A percentile compares a stretch with the other conserved stretches of the same genome.
phyloP scores from a whole-genome alignment of 2,113 vertebrate genomes.

The Paracanthobrama guichenoti region DNA sequence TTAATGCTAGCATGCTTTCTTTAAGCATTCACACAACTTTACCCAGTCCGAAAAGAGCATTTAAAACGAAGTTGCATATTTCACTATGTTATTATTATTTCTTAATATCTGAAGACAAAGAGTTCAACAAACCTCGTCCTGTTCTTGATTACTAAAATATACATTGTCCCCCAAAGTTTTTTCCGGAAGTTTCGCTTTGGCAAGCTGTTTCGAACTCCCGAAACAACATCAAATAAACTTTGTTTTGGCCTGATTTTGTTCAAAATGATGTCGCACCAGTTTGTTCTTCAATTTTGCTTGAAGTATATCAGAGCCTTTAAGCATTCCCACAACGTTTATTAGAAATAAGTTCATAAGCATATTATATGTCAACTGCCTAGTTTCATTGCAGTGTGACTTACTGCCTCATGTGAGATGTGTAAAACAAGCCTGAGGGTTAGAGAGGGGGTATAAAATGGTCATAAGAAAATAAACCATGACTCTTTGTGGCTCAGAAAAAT shows the following conservation, averaged over 20 bases:
- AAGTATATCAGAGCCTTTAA: neutral
- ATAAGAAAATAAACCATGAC: neutral
- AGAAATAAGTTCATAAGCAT: neutral
- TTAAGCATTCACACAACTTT: neutral
- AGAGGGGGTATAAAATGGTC: neutral
- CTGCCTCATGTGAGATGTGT: neutral
- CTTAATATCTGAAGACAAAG: neutral
- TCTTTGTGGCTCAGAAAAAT: neutral
- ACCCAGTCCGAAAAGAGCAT: too few relatives aligned
- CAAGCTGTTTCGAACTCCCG: too few relatives aligned
- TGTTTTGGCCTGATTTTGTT: too few relatives aligned
- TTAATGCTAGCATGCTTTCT: neutral
- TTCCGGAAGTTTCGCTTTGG: too few relatives aligned
- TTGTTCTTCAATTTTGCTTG: too few relatives aligned
- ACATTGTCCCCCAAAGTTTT: neutral
- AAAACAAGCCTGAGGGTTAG: neutral
- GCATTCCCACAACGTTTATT: neutral
- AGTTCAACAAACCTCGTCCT: neutral
- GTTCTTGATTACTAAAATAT: neutral
- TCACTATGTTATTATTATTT: too few relatives aligned
- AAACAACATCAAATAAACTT: too few relatives aligned
- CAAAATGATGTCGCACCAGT: too few relatives aligned
- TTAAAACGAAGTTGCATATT: too few relatives aligned
- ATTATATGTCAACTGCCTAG: neutral
- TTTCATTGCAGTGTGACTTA: neutral